Evolutionary conservation across 2,888 invertebrate genomes (phyloP), one percentile per base, ranked within the genome.

Genomic region (Odontomyia ornata): DNA sequence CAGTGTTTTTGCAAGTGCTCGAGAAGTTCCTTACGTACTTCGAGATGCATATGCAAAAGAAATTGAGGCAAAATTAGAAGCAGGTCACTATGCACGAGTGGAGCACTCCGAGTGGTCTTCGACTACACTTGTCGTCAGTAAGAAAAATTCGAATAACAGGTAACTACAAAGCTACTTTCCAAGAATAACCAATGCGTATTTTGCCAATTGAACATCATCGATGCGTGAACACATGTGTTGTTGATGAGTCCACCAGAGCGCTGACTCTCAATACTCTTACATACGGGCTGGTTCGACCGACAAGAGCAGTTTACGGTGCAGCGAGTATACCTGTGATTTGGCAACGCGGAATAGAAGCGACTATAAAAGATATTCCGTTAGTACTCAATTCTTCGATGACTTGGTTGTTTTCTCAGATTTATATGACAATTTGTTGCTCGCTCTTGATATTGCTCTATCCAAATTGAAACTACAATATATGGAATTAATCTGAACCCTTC

Each of bases 301-400:
- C 69, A 46, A 71, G 78, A 21, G 78, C 79, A 1, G 79, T 77
- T 5, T 79, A 80, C 18, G 80, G 76, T 7, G 69, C 73, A 30
- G 77, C 77, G 0, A 77, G 69, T 36, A 79, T 71, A 13, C 71
- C 72, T 1, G 62, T 64, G 9, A 64, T 76, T 25, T 78, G 71
- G 71, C 76, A 76, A 30, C 75, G 60, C 84, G 83, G 88, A 88
- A 67, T 67, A 15, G 67, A 67, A 67, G n/a, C n/a, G n/a, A n/a
- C n/a, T n/a, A n/a, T n/a, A n/a, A n/a, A n/a, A n/a, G n/a, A n/a
- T n/a, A n/a, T n/a, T n/a, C n/a, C n/a, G n/a, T n/a, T n/a, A n/a
- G n/a, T n/a, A n/a, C n/a, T n/a, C n/a, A n/a, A n/a, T n/a, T n/a
- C n/a, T n/a, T n/a, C n/a, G n/a, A n/a, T n/a, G n/a, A n/a, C n/a